Evolutionary conservation across 2,113 vertebrate species (phyloP).

Genomic region (Hydropotes inermis): DNA sequence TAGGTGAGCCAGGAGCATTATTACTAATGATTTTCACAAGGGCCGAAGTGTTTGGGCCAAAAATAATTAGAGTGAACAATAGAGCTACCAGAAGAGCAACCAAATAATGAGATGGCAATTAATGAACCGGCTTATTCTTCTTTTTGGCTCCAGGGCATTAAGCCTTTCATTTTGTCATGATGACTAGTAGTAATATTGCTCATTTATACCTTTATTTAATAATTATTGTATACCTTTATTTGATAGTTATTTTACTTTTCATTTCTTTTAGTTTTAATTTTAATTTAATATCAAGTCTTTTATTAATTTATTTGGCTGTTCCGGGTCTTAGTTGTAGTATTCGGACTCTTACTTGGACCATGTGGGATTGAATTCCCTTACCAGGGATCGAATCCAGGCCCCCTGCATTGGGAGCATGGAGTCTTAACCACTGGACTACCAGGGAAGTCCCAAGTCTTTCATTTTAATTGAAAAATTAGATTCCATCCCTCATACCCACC

Average conservation of each 20-base stretch:
- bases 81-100: background rate
- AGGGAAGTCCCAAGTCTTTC: background rate
- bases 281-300: slow-evolving; percentile 10
- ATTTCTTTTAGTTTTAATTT: background rate
- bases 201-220: background rate
- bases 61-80: slow-evolving; percentile 64
- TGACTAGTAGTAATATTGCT: background rate
- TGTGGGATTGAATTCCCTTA: background rate
- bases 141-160: background rate
- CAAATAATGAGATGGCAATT: slow-evolving; percentile 50
- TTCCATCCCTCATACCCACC: too few species aligned
- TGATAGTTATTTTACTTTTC: background rate
- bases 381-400: background rate
- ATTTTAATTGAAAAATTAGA: background rate
- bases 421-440: background rate
- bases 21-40: slow-evolving; percentile 64
- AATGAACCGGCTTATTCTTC: slow-evolving; percentile 27
- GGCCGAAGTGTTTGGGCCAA: slow-evolving; percentile 53
- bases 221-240: background rate
- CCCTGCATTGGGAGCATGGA: background rate
- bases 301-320: background rate
- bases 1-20: background rate
- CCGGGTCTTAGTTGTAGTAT: background rate
- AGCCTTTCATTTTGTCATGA: background rate
- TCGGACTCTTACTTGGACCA: background rate